Evolutionary conservation across 1,140 invertebrate species (phyloP).

Genomic region (Aphelenchoides besseyi): DNA sequence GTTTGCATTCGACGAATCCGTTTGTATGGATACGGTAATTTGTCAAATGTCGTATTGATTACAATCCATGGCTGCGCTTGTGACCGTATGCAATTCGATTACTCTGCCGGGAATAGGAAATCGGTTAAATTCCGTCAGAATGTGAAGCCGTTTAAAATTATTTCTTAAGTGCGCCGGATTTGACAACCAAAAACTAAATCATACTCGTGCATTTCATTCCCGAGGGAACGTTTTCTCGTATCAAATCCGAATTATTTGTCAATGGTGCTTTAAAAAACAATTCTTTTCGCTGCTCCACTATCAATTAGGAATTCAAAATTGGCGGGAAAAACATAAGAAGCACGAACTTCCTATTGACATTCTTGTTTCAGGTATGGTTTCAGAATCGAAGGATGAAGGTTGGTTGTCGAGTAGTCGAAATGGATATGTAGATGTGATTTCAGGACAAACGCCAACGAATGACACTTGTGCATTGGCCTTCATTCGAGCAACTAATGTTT

Average conservation of each 20-base stretch:
- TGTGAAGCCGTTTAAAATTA: background rate
- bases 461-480: constrained; percentile 40
- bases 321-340: too few species aligned
- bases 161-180: background rate
- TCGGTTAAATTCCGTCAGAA: background rate
- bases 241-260: constrained; percentile 16
- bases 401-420: background rate
- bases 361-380: constrained; percentile 38
- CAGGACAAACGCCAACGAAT: constrained; percentile 17
- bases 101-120: background rate
- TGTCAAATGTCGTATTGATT: background rate
- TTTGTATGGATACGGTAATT: background rate
- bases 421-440: background rate
- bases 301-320: background rate
- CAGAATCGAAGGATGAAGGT: constrained; percentile 39
- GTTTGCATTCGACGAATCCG: too few species aligned
- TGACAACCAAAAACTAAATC: constrained; percentile 25
- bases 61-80: background rate
- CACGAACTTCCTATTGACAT: background rate
- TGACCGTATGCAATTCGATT: background rate
- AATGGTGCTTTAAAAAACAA: background rate
- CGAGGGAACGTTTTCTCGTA: background rate
- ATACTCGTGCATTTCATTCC: constrained; percentile 15
- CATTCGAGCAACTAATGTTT: constrained; percentile 42
- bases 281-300: background rate